A percentile compares a stretch with the other conserved stretches of the same genome.
Evolutionary conservation across 2,888 invertebrate species (phyloP).

Genomic region (Scaptomyza polygonia): DNA sequence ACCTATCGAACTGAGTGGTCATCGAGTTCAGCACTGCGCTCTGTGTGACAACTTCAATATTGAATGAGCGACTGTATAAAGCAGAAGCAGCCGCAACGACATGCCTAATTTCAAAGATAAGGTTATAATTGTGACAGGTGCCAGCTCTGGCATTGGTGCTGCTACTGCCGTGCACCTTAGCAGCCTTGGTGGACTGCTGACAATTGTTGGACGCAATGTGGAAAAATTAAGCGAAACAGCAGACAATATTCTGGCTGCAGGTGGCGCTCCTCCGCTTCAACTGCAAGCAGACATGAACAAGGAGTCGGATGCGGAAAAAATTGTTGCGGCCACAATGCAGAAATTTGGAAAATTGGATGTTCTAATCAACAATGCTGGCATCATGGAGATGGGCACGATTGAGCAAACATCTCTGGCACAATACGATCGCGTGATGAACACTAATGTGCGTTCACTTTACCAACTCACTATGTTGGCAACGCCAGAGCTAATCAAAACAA

Average conservation of each 20-base stretch:
- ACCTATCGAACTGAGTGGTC: not conserved
- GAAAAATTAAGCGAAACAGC: slow-evolving; percentile 88
- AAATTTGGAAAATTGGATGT: slow-evolving; percentile 92
- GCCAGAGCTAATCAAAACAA: slow-evolving; percentile 92
- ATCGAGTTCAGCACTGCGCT: slow-evolving; percentile 36
- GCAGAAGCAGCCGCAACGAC: not conserved
- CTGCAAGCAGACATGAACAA: slow-evolving; percentile 89
- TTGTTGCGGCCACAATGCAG: slow-evolving; percentile 89
- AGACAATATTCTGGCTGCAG: slow-evolving; percentile 80
- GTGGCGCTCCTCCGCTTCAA: slow-evolving; percentile 85
- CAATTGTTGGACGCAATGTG: slow-evolving; percentile 88
- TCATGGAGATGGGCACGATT: slow-evolving; percentile 91
- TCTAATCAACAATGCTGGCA: slow-evolving; percentile 94
- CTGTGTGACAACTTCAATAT: too few species aligned
- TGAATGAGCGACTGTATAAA: not conserved
- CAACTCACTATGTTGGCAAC: slow-evolving; percentile 93
- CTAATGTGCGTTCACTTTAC: slow-evolving; percentile 93
- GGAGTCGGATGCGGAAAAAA: slow-evolving; percentile 89
- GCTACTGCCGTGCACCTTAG: slow-evolving; percentile 89
- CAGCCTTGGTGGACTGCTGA: slow-evolving; percentile 87
- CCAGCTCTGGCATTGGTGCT: slow-evolving; percentile 91
- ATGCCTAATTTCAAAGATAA: slow-evolving; percentile 86
- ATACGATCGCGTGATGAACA: slow-evolving; percentile 94
- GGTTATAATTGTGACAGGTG: slow-evolving; percentile 88
- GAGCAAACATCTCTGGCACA: slow-evolving; percentile 94